A percentile compares a stretch with the other conserved stretches of the same genome.
These are phyloP conservation scores for Apodemus agrarius DNA, from an alignment of 2,797 vertebrate species.

Conservation along the genomic window DNA sequence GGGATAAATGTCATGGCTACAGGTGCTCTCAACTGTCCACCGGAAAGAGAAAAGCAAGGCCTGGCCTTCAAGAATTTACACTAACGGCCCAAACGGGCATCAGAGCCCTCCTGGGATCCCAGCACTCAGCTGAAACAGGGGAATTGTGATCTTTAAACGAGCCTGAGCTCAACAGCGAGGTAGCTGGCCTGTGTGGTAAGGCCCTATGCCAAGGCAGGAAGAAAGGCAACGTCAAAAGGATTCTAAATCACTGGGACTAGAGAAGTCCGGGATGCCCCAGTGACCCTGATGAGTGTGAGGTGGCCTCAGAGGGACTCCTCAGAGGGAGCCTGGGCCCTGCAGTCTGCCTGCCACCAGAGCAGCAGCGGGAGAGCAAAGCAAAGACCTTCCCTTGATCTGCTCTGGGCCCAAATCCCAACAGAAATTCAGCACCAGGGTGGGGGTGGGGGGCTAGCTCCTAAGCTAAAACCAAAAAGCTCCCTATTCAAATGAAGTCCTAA, in stretches of 20 bases:
- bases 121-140: background rate
- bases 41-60: background rate
- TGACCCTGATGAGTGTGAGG: background rate
- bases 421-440: background rate
- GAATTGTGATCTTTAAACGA: background rate
- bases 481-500: background rate
- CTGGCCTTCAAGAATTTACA: background rate
- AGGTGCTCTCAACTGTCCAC: background rate
- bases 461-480: no score
- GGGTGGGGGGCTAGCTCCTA: background rate
- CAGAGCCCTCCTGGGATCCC: background rate
- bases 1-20: background rate
- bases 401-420: background rate
- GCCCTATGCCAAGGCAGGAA: background rate
- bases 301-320: background rate
- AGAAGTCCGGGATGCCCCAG: background rate
- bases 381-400: background rate
- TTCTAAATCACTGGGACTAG: background rate
- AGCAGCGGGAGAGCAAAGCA: no score
- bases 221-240: background rate
- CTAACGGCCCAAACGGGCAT: background rate
- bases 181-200: background rate
- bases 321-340: rapidly evolving
- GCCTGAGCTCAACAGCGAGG: background rate
- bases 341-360: background rate